Conservation (phyloP, 2,113 vertebrate genomes). For the Columba livia region DNA sequence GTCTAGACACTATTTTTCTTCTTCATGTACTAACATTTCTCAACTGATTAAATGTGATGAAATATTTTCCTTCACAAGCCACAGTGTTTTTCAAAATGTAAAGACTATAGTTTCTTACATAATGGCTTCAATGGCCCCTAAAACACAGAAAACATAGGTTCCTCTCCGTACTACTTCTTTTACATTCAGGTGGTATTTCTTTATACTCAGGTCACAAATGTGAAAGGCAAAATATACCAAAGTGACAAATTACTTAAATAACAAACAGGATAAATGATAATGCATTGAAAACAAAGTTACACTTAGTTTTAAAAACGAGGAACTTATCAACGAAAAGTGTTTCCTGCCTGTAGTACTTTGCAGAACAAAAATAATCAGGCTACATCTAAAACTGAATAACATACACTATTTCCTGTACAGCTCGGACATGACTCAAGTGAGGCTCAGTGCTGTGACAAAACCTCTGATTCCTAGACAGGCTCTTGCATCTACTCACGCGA, state of each 20-base stretch:
- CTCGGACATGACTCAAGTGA: background rate
- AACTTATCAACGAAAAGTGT: background rate
- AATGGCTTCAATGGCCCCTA: background rate
- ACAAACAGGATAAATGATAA: background rate
- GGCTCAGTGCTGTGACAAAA: background rate
- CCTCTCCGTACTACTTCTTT: background rate
- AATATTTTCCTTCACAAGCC: background rate
- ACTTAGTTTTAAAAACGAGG: background rate
- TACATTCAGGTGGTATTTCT: background rate
- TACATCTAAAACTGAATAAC: background rate
- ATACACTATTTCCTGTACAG: background rate
- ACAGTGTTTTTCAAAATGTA: background rate
- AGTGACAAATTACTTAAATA: background rate
- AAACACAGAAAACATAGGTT: background rate
- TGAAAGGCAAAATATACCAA: background rate
- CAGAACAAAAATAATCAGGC: background rate
- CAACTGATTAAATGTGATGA: background rate
- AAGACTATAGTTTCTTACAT: background rate
- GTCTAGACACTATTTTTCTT: background rate
- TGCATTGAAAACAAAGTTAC: background rate
- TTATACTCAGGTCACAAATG: background rate
- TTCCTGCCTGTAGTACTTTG: background rate
- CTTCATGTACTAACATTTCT: background rate
- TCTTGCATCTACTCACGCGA: background rate
- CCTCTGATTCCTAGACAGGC: background rate